These are phyloP conservation scores for Drosophila subsilvestris DNA, from an alignment of 2,888 invertebrate species.

Conservation along the genomic window DNA sequence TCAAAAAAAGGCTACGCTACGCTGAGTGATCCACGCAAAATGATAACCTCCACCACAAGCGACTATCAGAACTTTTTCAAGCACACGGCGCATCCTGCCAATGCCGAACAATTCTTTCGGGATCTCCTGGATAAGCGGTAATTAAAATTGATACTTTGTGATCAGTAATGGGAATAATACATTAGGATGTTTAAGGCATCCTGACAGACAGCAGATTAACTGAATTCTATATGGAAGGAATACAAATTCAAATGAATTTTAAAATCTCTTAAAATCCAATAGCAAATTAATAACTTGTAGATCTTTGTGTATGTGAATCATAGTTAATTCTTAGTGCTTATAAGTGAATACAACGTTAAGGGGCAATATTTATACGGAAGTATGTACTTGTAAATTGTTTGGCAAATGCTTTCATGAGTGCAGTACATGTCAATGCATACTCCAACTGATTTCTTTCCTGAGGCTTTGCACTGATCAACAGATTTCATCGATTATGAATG, in stretches of 20 bases:
- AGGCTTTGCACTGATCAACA: conserved; percentile 2
- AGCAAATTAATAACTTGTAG: too few species aligned
- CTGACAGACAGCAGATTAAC: too few species aligned
- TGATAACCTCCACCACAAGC: conserved; percentile 73
- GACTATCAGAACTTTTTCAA: conserved; percentile 78
- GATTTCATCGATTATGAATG: conserved; percentile 11
- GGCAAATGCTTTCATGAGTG: too few species aligned
- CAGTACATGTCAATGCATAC: too few species aligned
- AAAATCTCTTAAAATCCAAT: too few species aligned
- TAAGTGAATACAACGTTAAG: too few species aligned
- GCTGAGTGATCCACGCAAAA: conserved; percentile 46
- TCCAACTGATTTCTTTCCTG: neutral
- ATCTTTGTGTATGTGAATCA: neutral
- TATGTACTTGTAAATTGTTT: neutral
- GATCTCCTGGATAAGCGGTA: conserved; percentile 74
- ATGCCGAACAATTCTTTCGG: conserved; percentile 79
- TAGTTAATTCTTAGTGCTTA: neutral
- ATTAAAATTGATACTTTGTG: conserved; percentile 24
- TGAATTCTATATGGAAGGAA: too few species aligned
- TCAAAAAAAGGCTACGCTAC: conserved; percentile 7
- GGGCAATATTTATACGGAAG: neutral
- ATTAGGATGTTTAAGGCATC: too few species aligned
- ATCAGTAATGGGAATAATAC: neutral
- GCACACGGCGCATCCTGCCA: conserved; percentile 75
- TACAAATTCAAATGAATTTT: too few species aligned